Conservation (phyloP, 1,140 invertebrate species). For the Trichonephila inaurata region DNA sequence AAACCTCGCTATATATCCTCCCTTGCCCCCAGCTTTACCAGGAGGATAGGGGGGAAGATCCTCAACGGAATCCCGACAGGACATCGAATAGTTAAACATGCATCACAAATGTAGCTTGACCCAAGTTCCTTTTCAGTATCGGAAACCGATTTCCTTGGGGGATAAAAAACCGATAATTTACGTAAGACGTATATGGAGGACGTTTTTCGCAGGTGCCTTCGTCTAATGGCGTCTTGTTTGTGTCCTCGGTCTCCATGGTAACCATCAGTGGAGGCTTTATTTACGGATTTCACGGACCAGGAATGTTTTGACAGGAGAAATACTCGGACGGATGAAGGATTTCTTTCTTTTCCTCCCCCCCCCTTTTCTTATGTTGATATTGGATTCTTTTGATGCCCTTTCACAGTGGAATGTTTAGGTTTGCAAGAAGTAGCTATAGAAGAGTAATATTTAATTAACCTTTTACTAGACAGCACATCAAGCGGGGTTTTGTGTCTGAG, state of each 20-base stretch:
- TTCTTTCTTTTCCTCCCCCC: not conserved
- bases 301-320: constrained; percentile 46
- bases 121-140: constrained; percentile 3
- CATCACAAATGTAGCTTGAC: not conserved
- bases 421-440: too few species aligned
- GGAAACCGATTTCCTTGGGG: constrained; percentile 60
- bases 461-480: too few species aligned
- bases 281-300: not conserved
- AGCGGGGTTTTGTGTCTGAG: too few species aligned
- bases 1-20: not conserved
- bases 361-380: not conserved
- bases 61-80: constrained; percentile 52
- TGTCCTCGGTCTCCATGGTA: constrained; percentile 54
- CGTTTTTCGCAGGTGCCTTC: constrained; percentile 63
- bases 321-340: not conserved
- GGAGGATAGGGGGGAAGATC: not conserved
- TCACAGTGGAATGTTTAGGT: too few species aligned
- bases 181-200: constrained; percentile 53
- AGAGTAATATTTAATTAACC: too few species aligned
- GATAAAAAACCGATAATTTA: constrained; percentile 66
- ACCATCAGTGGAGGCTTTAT: constrained; percentile 20
- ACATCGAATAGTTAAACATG: constrained; percentile 58
- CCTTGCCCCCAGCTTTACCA: not conserved
- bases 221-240: constrained; percentile 72
- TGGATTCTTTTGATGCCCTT: too few species aligned